Evolutionary conservation across 64 coral and sea anemone genomes (phyloP).

Genomic region (Stichodactyla helianthus): DNA sequence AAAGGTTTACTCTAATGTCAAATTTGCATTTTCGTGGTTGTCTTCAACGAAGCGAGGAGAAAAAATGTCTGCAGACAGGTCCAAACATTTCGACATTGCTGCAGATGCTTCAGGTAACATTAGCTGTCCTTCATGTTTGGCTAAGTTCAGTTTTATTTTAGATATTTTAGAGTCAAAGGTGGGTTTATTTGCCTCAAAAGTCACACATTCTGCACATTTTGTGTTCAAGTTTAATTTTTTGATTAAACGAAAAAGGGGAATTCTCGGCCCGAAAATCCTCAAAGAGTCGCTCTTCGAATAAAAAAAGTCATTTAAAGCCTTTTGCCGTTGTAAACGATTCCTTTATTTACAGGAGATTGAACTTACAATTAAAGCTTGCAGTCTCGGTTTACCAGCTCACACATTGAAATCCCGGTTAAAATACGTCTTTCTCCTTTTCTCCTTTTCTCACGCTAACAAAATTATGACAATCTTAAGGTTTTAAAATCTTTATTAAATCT

Average conservation of each 20-base stretch:
- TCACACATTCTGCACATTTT: not conserved
- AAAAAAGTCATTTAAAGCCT: not conserved
- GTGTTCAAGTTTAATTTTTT: not conserved
- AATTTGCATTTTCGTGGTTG: not conserved
- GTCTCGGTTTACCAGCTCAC: no score
- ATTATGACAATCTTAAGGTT: no score
- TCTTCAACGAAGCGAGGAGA: not conserved
- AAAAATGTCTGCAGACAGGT: not conserved
- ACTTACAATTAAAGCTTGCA: no score
- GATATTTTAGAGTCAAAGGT: not conserved
- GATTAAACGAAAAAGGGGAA: not conserved
- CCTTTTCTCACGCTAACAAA: no score
- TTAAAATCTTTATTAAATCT: no score
- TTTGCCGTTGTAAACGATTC: not conserved
- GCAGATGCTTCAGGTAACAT: not conserved
- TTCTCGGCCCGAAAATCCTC: not conserved
- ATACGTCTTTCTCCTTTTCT: no score
- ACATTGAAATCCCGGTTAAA: no score
- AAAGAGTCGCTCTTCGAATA: not conserved
- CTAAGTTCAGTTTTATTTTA: not conserved
- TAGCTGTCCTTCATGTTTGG: not conserved
- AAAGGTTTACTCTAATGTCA: not conserved
- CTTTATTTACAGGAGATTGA: not conserved
- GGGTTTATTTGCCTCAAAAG: not conserved
- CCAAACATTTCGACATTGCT: not conserved